Base-by-base conservation (phyloP, 2,888 invertebrate genomes). In the Deroplatys truncata region DNA sequence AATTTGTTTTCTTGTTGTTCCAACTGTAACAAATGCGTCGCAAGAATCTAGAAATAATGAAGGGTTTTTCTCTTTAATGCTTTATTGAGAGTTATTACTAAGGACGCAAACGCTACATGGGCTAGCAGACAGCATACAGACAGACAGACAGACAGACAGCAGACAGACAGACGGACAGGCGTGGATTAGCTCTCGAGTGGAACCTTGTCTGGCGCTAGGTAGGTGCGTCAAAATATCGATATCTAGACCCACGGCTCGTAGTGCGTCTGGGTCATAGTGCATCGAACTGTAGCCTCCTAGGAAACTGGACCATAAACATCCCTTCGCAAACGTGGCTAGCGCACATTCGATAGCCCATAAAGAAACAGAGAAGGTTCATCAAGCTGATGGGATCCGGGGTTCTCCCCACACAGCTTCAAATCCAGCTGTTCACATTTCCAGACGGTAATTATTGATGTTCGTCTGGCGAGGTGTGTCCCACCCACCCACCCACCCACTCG, bases 381-480 rank as follows among this genome's bases (percentile, higher is more conserved):
- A 43, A 10, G 43, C 43, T 43, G 43, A 43, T 72, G 56, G 16
- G 56, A 72, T 72, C 56, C 16, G 56, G 56, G 83, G 84, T 72
- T 43, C 86, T 43, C 43, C 43, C 25, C 85, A 35, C 85, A 35
- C 85, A 82, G 85, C 72, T 20, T 20, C 86, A 35, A 82, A 35
- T 84, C 84, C 72, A 84, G 56, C 87, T 85, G 72, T 49, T 72
- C 82, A 85, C 88, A 83, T 88, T 89, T 56, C 90, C 90, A 90
- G 90, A 88, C 88, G 90, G 90, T 90, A 90, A 90, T 90, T 90
- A 90, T 90, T 90, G 90, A 90, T 88, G 90, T 90, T 88, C 88
- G 49, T 84, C 88, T 84, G 43, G 20, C 31, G 16, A 20, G 72
- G 84, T 88, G 56, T 72, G 56, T 72, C 56, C 25, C 16, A 25